Evolutionary conservation across 2,888 invertebrate genomes (phyloP), one percentile per base, ranked within the genome.

Genomic region (Mystacides longicornis): DNA sequence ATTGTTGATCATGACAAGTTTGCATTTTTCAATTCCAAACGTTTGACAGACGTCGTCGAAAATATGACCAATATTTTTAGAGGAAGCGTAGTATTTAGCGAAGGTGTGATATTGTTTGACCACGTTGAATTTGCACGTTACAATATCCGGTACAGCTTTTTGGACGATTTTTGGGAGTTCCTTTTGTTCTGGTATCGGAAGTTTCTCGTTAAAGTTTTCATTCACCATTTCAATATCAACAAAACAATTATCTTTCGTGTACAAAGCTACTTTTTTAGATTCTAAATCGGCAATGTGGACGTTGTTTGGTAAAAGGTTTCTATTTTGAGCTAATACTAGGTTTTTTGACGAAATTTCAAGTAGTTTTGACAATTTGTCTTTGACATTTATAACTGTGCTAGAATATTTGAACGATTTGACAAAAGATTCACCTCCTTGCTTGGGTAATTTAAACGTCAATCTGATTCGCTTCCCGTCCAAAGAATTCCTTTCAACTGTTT

Each of bases 361-460:
- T 43, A 82, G 72, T 1, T 76, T 77, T 1, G 73, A 77, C 43
- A 85, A 71, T 63, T 82, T 81, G 62, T 77, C 75, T 66, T 82
- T 83, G 43, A 85, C 73, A 64, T 81, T 81, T 52, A 71, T 74
- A 49, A 85, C 69, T 57, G 75, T 79, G 67, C 78, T 75, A 20
- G 72, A 71, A 1, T 73, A 72, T 53, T 77, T 73, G 61, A 79
- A 81, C 0, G 79, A 76, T 43, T 79, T 73, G 11, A 79, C 81
- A 61, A 80, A 81, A 7, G 31, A 47, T 18, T 57, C 58, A 19
- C 57, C 57, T 7, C 52, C 55, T 23, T 57, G 61, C 23, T 58
- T 53, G n/a, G 52, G 42, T 46, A 59, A 55, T 11, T 46, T 49
- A 37, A 61, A 61, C 3, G 48, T 56, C 20, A 61, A 42, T 14